Percentiles rank a stretch among this genome's conserved stretches.
These are phyloP conservation scores for Psix sp. DNA, from an alignment of 1,140 invertebrate genomes.

Conservation along the genomic window DNA sequence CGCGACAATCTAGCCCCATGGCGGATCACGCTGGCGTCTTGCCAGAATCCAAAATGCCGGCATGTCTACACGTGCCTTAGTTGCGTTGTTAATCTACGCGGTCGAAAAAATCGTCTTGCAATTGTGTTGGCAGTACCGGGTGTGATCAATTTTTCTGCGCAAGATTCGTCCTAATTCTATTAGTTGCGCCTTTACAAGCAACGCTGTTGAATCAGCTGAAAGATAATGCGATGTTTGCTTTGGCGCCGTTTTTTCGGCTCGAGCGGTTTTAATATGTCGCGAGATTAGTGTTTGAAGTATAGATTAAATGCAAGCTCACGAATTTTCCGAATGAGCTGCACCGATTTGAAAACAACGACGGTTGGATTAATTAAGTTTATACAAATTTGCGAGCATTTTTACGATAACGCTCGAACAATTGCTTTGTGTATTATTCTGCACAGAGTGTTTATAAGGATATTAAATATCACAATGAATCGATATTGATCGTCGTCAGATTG, in stretches of 20 bases:
- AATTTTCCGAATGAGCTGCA: no score
- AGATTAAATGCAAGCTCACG: slow-evolving; percentile 17
- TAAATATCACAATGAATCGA: slow-evolving; percentile 5
- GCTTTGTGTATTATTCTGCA: no score
- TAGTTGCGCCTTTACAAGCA: slow-evolving; percentile 5
- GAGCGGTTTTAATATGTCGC: slow-evolving; percentile 1
- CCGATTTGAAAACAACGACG: background rate
- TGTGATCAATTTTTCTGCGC: background rate
- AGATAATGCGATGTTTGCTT: slow-evolving; percentile 8
- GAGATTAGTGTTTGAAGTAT: slow-evolving; percentile 16
- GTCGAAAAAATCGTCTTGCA: background rate
- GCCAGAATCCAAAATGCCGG: no score
- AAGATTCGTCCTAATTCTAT: slow-evolving; percentile 8
- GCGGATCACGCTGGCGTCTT: no score
- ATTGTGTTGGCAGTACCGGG: background rate
- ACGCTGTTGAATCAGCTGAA: background rate
- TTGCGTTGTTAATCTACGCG: no score
- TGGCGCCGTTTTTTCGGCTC: slow-evolving; percentile 2
- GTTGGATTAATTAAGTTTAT: slow-evolving; percentile 12
- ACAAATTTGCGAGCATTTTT: slow-evolving; percentile 4
- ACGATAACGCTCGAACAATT: no score
- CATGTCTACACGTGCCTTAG: no score
- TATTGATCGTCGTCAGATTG: slow-evolving; percentile 14
- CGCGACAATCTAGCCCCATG: no score
- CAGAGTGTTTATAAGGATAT: background rate